Conservation (phyloP, 2,113 vertebrate genomes). For the Odocoileus hemionus region DNA sequence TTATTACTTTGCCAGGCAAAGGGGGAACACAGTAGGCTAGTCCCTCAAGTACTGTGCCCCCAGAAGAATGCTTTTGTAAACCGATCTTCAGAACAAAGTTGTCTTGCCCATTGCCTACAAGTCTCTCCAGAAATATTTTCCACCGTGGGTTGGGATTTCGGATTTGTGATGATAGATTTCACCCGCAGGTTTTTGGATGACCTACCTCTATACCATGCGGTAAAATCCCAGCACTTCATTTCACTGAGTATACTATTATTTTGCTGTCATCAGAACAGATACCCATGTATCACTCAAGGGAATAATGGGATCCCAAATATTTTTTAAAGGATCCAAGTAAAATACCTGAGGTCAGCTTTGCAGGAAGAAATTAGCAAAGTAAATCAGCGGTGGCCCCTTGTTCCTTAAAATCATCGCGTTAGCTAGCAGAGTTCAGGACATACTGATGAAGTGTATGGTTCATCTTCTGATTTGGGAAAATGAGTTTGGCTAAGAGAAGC, state of each 20-base stretch:
- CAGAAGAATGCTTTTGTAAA: background rate
- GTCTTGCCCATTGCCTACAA: background rate
- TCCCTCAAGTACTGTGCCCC: background rate
- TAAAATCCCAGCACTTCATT: background rate
- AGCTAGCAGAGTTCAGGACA: background rate
- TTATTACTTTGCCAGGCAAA: background rate
- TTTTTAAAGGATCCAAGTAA: background rate
- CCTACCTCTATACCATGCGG: fast-evolving
- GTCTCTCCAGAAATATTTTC: background rate
- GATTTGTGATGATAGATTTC: background rate
- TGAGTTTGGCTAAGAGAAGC: background rate
- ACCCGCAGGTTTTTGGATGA: background rate
- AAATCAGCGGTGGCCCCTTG: background rate
- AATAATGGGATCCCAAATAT: background rate
- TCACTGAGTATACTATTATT: background rate
- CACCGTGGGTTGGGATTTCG: background rate
- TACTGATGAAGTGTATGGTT: background rate
- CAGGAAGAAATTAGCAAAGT: background rate
- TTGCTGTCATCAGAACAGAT: background rate
- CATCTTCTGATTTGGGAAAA: background rate
- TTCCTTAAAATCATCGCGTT: background rate
- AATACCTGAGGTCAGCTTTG: background rate
- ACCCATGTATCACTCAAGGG: background rate
- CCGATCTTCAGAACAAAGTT: background rate
- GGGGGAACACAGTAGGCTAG: background rate